Conservation (phyloP, 2,797 vertebrate species). For the Falco naumanni region DNA sequence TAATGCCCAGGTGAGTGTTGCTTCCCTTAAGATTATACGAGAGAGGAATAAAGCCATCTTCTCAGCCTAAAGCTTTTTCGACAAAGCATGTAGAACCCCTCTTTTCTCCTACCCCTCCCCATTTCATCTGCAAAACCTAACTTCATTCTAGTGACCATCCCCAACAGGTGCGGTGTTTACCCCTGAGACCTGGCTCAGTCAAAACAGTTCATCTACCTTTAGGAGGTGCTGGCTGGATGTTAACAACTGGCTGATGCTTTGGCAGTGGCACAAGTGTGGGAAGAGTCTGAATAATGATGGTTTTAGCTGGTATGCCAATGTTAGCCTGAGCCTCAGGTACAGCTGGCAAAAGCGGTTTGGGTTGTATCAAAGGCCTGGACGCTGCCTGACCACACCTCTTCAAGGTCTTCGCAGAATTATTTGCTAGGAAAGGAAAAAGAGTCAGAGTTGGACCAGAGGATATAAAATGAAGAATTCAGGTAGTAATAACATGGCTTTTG, state of each 20-base stretch:
- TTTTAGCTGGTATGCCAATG: constrained; percentile 84
- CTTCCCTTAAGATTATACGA: not conserved
- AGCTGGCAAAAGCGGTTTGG: constrained; percentile 85
- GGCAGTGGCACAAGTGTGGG: constrained; percentile 83
- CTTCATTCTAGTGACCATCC: not conserved
- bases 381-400: constrained; percentile 83
- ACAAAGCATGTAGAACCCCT: not conserved
- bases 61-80: not conserved
- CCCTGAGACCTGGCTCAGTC: not conserved
- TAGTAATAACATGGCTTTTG: not conserved
- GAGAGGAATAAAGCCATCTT: not conserved
- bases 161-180: not conserved
- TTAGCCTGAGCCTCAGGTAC: constrained; percentile 80
- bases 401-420: constrained; percentile 64
- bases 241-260: constrained; percentile 84
- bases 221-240: constrained; percentile 86
- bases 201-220: constrained; percentile 79
- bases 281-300: constrained; percentile 92
- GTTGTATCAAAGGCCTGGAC: constrained; percentile 89
- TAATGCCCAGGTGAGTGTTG: not conserved
- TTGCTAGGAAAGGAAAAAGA: constrained; percentile 71
- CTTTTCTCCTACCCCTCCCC: not conserved
- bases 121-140: not conserved
- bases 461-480: not conserved
- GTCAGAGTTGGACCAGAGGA: not conserved